Evolutionary conservation across 2,113 vertebrate species (phyloP).

Genomic region (Oceanites oceanicus): DNA sequence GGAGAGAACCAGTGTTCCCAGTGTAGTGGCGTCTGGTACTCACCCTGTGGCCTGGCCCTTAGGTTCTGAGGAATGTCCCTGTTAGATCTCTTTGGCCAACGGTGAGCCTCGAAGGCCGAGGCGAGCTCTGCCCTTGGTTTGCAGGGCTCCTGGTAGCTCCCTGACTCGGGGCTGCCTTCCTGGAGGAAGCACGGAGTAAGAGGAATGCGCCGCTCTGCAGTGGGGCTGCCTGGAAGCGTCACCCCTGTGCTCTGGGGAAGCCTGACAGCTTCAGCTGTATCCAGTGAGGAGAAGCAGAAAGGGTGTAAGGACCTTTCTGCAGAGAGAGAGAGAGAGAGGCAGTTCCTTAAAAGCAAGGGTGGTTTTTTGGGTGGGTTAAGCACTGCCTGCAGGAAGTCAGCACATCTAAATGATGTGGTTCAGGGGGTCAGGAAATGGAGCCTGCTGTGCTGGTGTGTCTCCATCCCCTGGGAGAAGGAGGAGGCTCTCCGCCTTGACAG

Average conservation of each 20-base stretch:
- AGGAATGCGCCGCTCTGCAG: not conserved
- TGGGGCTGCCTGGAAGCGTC: not conserved
- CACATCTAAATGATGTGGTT: not conserved
- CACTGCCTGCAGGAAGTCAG: not conserved
- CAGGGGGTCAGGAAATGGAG: not conserved
- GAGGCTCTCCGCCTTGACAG: not conserved
- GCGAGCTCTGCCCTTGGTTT: not conserved
- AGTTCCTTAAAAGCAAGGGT: not conserved
- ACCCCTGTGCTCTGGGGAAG: fast-evolving
- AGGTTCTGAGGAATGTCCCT: not conserved
- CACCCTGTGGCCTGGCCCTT: not conserved
- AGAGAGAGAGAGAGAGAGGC: not conserved
- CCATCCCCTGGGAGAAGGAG: not conserved
- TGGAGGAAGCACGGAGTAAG: fast-evolving
- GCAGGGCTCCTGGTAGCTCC: not conserved
- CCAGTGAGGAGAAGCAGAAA: not conserved
- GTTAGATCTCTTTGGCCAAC: not conserved
- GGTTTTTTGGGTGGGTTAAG: not conserved
- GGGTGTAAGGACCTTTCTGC: not conserved
- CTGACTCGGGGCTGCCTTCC: not conserved
- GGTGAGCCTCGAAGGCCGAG: fast-evolving
- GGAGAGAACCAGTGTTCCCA: not conserved
- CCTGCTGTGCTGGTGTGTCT: not conserved
- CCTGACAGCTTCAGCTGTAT: not conserved
- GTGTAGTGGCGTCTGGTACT: fast-evolving